Evolutionary conservation across 2,113 vertebrate species (phyloP).

Genomic region (Coregonus clupeaformis): DNA sequence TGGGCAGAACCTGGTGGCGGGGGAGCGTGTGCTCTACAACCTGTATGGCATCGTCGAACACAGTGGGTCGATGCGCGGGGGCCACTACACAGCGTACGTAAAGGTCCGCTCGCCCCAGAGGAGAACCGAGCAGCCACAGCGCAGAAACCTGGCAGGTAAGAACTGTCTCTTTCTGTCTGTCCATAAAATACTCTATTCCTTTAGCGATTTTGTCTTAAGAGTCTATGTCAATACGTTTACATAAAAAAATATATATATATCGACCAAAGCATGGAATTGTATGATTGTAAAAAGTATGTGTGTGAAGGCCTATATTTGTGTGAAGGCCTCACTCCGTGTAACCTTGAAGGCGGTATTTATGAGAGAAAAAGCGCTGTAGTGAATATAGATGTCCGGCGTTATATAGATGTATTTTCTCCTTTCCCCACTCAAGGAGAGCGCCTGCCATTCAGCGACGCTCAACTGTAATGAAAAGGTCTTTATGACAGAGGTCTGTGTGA

Average conservation of each 20-base stretch:
- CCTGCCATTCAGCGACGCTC: constrained; percentile 14
- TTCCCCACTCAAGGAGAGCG: constrained; percentile 24
- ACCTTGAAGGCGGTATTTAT: neutral
- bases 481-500: neutral
- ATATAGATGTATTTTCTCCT: neutral
- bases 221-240: neutral
- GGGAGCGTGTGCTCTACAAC: constrained; percentile 86
- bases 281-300: too few relatives aligned
- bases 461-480: constrained; percentile 6
- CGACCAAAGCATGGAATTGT: too few relatives aligned
- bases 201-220: neutral
- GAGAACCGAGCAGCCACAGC: constrained; percentile 75
- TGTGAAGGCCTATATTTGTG: too few relatives aligned
- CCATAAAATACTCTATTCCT: neutral
- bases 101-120: constrained; percentile 86
- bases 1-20: constrained; percentile 79
- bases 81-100: constrained; percentile 92
- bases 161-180: neutral
- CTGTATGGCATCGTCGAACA: constrained; percentile 97
- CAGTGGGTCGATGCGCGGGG: constrained; percentile 92
- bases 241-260: too few relatives aligned
- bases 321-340: too few relatives aligned
- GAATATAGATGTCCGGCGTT: neutral
- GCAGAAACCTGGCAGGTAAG: constrained; percentile 82
- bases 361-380: neutral